Percentiles rank a stretch among this genome's conserved stretches.
These are phyloP conservation scores for Drosophila kambysellisi DNA, from an alignment of 2,888 invertebrate species.

Conservation along the genomic window DNA sequence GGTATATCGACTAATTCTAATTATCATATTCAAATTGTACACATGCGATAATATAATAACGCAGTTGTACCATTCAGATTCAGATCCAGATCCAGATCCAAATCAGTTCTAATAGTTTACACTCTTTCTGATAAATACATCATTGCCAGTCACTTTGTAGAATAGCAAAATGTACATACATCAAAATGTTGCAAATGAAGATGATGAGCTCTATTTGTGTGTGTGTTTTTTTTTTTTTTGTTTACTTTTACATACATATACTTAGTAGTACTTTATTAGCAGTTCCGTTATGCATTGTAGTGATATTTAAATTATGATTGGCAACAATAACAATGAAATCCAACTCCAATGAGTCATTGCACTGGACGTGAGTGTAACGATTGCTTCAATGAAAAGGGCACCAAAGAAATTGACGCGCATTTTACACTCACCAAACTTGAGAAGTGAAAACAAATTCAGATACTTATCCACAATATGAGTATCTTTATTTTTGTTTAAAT, in stretches of 20 bases:
- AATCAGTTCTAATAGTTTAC: constrained; percentile 12
- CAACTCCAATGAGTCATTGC: constrained; percentile 2
- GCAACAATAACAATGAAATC: constrained; percentile 7
- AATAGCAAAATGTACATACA: neutral
- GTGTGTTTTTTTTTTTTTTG: too few species aligned
- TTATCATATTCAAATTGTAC: constrained; percentile 6
- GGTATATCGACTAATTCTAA: constrained; percentile 3
- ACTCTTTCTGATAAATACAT: constrained; percentile 14
- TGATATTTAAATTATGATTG: constrained; percentile 14
- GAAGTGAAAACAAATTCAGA: constrained; percentile 58
- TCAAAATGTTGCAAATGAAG: neutral
- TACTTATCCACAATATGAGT: constrained; percentile 35
- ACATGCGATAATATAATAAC: neutral
- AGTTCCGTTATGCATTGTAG: constrained; percentile 20
- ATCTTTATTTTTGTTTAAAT: constrained; percentile 52
- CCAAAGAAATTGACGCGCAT: constrained; percentile 13
- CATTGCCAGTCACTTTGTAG: constrained; percentile 15
- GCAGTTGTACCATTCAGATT: constrained; percentile 4
- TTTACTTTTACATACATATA: constrained; percentile 4
- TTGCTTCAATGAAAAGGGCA: constrained; percentile 13
- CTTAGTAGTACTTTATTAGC: constrained; percentile 11
- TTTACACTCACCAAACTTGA: constrained; percentile 44
- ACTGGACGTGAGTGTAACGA: constrained; percentile 15
- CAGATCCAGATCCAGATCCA: neutral
- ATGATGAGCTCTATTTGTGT: constrained; percentile 7